Conservation (phyloP, 2,888 invertebrate species). For the Micoletzkya japonica region DNA sequence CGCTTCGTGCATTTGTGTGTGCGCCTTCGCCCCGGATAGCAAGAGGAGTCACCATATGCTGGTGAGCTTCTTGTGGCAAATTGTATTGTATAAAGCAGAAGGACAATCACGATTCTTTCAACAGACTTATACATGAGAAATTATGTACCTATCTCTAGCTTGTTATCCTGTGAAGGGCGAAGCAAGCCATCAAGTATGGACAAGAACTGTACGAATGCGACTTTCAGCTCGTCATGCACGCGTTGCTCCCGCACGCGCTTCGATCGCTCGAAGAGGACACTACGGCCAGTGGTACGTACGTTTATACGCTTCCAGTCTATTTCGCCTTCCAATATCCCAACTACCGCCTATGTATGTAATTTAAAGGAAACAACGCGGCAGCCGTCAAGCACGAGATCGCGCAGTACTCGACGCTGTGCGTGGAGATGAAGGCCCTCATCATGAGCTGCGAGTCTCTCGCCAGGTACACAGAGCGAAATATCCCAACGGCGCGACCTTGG, state of each 20-base stretch:
- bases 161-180: background rate
- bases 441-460: slow-evolving; percentile 94
- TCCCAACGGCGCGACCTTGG: too few relatives aligned
- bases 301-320: too few relatives aligned
- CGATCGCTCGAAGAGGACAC: slow-evolving; percentile 87
- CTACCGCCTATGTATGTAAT: background rate
- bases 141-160: too few relatives aligned
- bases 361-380: slow-evolving; percentile 73
- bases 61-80: slow-evolving; percentile 38
- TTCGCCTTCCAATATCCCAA: too few relatives aligned
- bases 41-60: slow-evolving; percentile 71
- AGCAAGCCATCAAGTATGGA: background rate
- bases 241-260: slow-evolving; percentile 91
- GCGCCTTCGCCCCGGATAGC: slow-evolving; percentile 95
- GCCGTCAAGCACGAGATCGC: slow-evolving; percentile 84
- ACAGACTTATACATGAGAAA: too few relatives aligned
- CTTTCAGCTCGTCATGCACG: slow-evolving; percentile 76
- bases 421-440: slow-evolving; percentile 90
- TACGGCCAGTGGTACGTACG: slow-evolving; percentile 73
- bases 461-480: slow-evolving; percentile 72
- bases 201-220: background rate
- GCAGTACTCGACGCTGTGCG: slow-evolving; percentile 86
- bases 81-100: too few relatives aligned
- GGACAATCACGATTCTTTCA: too few relatives aligned
- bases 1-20: slow-evolving; percentile 97